phyloP scores from a whole-genome alignment of 2,113 vertebrate species.

The Candoia aspera region DNA sequence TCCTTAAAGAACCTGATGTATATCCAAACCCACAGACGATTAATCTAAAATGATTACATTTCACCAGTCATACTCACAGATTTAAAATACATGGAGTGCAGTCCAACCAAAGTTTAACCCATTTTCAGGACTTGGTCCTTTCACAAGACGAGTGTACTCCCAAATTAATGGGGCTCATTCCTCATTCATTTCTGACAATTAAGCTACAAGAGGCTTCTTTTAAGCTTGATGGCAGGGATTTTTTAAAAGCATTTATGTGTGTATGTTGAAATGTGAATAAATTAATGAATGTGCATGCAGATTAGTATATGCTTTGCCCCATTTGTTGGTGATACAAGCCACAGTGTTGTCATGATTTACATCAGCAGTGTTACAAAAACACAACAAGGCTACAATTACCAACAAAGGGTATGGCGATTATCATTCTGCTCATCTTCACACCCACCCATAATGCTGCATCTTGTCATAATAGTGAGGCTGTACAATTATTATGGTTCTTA shows the following conservation, averaged over 20 bases:
- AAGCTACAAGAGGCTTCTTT: neutral
- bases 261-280: neutral
- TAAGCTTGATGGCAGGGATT: neutral
- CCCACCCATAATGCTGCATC: neutral
- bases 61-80: neutral
- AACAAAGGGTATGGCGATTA: neutral
- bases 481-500: neutral
- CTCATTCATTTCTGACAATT: neutral
- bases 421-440: neutral
- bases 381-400: neutral
- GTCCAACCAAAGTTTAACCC: neutral
- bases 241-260: neutral
- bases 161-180: neutral
- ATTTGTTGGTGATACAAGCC: neutral
- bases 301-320: neutral
- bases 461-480: neutral
- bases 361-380: neutral
- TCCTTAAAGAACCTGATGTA: conserved; percentile 49
- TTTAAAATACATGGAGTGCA: neutral
- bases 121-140: neutral
- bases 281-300: neutral
- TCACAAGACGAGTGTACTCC: neutral
- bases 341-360: neutral
- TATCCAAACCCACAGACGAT: conserved; percentile 57
- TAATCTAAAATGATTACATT: conserved; percentile 55